Base-by-base conservation (phyloP, 2,113 vertebrate species). In the Odocoileus virginianus region DNA sequence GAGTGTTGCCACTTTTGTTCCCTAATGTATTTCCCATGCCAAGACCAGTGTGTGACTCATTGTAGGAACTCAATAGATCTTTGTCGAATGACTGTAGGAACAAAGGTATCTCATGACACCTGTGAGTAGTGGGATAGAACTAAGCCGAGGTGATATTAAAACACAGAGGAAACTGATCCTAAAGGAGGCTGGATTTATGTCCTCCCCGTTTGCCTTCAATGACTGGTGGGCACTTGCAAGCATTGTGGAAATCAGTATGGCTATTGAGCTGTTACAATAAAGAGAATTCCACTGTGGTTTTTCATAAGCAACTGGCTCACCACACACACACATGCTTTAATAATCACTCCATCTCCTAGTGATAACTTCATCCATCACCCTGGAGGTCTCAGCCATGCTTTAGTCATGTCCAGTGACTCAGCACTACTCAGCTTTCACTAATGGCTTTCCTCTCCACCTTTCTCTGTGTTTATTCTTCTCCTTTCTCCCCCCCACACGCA, bases 1-100 rank as follows among this genome's bases (percentile, higher is more conserved):
- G 40, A 89, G 6, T 79, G 67, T 79, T 61, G 15, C 25, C 33
- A n/a, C 28, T 87, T 95, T 86, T 93, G 28, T 92, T 83, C 67
- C 85, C 19, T 55, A n/a, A 50, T 78, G 6, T 91, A 84, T 57
- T 82, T 28, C 4, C n/a, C 7, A 12, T n/a, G 23, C 33, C 33
- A 83, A 79, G 52, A 90, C 57, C 1, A 74, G 19, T 25, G 6
- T 16, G 6, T 33, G n/a, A 16, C 14, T 78, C 7, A 27, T 47
- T 83, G 57, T 19, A 55, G 23, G 30, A 64, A 85, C 4, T 79
- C 50, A 84, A 4, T 67, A 61, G 40, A n/a, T 87, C 25, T 12
- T 92, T 54, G 11, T 40, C 36, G 21, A 96, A 54, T 52, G 60
- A 67, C 36, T 36, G 7, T 52, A 87, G 36, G 25, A 83, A 52